Conservation (phyloP, 2,113 vertebrate species). For the Ptilorrhoa leucosticta region DNA sequence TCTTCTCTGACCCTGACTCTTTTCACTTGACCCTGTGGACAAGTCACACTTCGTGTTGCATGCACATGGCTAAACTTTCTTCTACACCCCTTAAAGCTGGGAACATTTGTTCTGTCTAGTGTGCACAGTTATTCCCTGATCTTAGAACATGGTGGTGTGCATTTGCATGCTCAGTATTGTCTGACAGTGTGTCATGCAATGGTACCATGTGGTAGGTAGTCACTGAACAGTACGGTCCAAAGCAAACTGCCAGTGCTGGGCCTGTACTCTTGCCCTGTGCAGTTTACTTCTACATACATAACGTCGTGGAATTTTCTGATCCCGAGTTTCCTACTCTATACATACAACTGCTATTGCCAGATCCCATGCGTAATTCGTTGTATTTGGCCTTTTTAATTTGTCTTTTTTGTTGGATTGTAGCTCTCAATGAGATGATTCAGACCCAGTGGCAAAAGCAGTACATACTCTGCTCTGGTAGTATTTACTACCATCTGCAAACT, state of each 20-base stretch:
- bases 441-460: not conserved
- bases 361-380: not conserved
- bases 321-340: not conserved
- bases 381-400: not conserved
- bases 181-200: not conserved
- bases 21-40: not conserved
- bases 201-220: not conserved
- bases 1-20: not conserved
- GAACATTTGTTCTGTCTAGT: not conserved
- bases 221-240: not conserved
- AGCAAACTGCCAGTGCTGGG: not conserved
- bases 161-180: not conserved
- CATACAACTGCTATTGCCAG: not conserved
- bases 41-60: not conserved
- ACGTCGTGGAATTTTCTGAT: not conserved
- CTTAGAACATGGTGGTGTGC: not conserved
- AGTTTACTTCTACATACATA: fast-evolving
- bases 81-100: fast-evolving
- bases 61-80: not conserved
- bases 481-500: not conserved
- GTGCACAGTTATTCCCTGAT: not conserved
- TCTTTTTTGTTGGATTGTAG: not conserved
- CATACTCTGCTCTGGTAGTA: not conserved
- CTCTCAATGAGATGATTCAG: not conserved
- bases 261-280: not conserved